These are phyloP conservation scores for Maccullochella peelii DNA, from an alignment of 2,113 vertebrate genomes.

Conservation along the genomic window DNA sequence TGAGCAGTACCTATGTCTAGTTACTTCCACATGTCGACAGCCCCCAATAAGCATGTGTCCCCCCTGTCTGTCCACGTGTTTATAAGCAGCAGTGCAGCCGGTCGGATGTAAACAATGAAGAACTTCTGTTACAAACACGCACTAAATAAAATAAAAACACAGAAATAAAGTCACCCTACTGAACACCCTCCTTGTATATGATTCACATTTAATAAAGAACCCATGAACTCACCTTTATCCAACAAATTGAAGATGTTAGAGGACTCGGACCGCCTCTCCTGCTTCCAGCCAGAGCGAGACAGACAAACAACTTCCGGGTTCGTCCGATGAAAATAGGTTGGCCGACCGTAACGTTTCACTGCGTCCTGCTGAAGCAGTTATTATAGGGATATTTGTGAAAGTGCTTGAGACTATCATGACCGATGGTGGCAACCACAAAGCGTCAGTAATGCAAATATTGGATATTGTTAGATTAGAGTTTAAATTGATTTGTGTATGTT, in stretches of 20 bases:
- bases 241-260: slow-evolving; percentile 10
- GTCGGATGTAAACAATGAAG: slow-evolving; percentile 76
- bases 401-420: background rate
- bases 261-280: background rate
- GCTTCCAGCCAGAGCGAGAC: slow-evolving; percentile 26
- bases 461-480: background rate
- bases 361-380: background rate
- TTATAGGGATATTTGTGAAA: background rate
- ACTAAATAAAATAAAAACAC: background rate
- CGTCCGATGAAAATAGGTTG: slow-evolving; percentile 58
- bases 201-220: background rate
- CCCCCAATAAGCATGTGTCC: slow-evolving; percentile 33
- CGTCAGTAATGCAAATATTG: background rate
- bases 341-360: slow-evolving; percentile 70
- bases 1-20: rapidly evolving
- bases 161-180: background rate
- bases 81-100: slow-evolving; percentile 44
- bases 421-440: background rate
- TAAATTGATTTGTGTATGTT: no score
- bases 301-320: slow-evolving; percentile 77
- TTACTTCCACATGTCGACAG: background rate
- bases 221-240: slow-evolving; percentile 69
- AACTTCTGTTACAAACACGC: background rate
- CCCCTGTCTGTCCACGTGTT: slow-evolving; percentile 72
- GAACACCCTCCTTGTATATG: rapidly evolving